These are phyloP conservation scores for Holocentrus rufus DNA, from an alignment of 2,797 vertebrate genomes.

Conservation along the genomic window DNA sequence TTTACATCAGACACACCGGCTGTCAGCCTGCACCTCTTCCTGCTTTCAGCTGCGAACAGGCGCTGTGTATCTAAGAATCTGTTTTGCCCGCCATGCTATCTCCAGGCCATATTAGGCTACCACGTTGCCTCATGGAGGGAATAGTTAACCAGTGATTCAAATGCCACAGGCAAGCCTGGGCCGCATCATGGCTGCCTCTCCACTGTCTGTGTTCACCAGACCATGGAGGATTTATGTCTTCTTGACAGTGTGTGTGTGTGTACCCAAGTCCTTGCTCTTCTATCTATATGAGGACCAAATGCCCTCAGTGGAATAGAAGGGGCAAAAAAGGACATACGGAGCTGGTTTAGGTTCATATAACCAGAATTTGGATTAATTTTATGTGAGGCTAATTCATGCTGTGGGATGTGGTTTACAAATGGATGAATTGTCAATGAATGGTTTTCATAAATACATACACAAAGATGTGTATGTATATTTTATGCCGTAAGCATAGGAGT, in stretches of 20 bases:
- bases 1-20: slow-evolving; percentile 4
- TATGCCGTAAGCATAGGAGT: background rate
- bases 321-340: too few species aligned
- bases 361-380: too few species aligned
- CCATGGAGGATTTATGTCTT: background rate
- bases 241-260: background rate
- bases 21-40: background rate
- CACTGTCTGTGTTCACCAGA: slow-evolving; percentile 34
- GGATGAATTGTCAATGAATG: too few species aligned
- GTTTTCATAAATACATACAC: too few species aligned
- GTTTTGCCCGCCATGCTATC: background rate
- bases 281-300: background rate
- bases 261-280: background rate
- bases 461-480: too few species aligned
- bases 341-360: too few species aligned
- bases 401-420: too few species aligned
- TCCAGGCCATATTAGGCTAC: background rate
- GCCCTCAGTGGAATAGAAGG: background rate
- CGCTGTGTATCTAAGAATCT: background rate
- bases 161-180: slow-evolving; percentile 31
- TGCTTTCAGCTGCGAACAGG: background rate
- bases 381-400: too few species aligned
- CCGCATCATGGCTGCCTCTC: slow-evolving; percentile 16
- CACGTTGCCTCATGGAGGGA: background rate
- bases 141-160: slow-evolving; percentile 35